Evolutionary conservation across 1,140 invertebrate species (phyloP).

Genomic region (Megalonaias nervosa): DNA sequence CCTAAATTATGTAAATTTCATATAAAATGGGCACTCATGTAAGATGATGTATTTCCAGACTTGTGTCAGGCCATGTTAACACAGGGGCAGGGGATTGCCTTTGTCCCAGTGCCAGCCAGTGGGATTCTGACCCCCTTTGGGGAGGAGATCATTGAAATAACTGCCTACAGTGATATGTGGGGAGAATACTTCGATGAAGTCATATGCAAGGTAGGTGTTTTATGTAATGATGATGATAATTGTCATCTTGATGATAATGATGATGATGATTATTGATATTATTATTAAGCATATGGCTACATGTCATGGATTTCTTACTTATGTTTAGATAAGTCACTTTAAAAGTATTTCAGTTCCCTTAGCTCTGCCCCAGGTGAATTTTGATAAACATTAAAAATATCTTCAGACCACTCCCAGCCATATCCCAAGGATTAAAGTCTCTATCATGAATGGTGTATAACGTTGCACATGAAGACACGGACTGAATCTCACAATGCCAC

Average conservation of each 20-base stretch:
- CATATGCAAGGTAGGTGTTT: constrained; percentile 24
- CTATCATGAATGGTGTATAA: too few species aligned
- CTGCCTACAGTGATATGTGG: constrained; percentile 67
- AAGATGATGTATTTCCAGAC: constrained; percentile 41
- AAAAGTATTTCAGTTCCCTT: too few species aligned
- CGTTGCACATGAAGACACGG: too few species aligned
- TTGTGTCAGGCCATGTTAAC: constrained; percentile 48
- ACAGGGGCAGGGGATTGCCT: constrained; percentile 51
- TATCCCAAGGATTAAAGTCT: too few species aligned
- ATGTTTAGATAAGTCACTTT: background rate
- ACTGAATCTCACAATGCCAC: too few species aligned
- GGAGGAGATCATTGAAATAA: constrained; percentile 59
- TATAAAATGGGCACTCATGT: too few species aligned
- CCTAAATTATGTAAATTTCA: too few species aligned
- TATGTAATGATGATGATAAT: background rate
- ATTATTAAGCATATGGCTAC: background rate
- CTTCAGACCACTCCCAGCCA: too few species aligned
- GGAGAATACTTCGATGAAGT: constrained; percentile 61
- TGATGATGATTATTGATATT: background rate
- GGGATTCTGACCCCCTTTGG: constrained; percentile 53
- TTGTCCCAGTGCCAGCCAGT: constrained; percentile 43
- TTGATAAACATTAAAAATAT: too few species aligned
- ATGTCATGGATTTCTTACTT: background rate
- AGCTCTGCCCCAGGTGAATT: too few species aligned
- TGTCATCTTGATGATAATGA: background rate